Base-by-base conservation (phyloP, 1,140 invertebrate species). In the Magallana angulata region DNA sequence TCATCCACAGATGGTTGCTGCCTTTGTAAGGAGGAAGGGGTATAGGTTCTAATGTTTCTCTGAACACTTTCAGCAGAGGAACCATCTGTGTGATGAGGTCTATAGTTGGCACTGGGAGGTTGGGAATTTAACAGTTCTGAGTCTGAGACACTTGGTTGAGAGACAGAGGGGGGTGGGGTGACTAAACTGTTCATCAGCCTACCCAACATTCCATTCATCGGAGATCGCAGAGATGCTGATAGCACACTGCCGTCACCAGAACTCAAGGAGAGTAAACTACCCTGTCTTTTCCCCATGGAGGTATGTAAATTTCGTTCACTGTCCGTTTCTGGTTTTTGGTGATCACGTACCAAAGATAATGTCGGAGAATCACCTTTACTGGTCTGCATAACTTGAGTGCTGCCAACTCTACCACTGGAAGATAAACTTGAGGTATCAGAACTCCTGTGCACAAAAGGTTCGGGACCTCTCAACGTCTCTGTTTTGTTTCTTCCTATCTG, bases 11-110 rank as follows among this genome's bases (percentile, higher is more conserved):
- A 76, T 36, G 18, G 18, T 11, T 76, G 68, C 12, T 12, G 36
- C 14, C 36, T 76, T 76, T 76, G 68, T 76, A 76, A 76, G 24
- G 30, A 76, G 30, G 68, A 76, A 0, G 68, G 68, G 24, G 68
- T 76, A 76, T 30, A 76, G 12, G 68, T 76, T 12, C 68, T 36
- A 9, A 76, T 30, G 9, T 58, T 82, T 57, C 57, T 82, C 57
- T 82, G 56, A 82, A 82, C 81, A 57, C 81, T 58, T 58, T 82
- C 81, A 11, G 82, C 59, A 7, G 82, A 84, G 9, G 57, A 84
- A 7, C 57, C 57, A 14, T 84, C 82, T 62, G 82, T 84, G 14
- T 84, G 82, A 60, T 16, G 16, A n/a, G 81, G n/a, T 24, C 7
- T 18, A 14, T 58, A 18, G 30, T 18, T 62, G 58, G 58, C 59